These are phyloP conservation scores for Himalopsyche kuldschensis DNA, from an alignment of 2,888 invertebrate genomes.

Conservation along the genomic window DNA sequence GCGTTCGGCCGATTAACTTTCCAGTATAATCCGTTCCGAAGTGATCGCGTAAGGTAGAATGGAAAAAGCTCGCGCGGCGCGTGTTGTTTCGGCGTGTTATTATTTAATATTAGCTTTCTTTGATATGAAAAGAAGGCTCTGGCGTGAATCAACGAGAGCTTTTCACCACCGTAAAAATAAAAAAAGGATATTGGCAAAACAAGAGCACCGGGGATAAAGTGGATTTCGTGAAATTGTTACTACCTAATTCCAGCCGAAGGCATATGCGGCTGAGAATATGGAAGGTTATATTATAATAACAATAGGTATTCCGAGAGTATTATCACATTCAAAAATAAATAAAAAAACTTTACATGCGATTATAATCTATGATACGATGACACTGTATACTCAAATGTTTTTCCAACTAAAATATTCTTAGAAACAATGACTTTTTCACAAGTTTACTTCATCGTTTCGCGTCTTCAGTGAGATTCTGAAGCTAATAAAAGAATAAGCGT, in stretches of 20 bases:
- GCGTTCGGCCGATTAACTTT: background rate
- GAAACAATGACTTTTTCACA: no score
- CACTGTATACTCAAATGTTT: no score
- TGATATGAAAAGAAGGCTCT: background rate
- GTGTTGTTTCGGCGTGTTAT: conserved; percentile 13
- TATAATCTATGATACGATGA: no score
- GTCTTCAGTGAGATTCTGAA: no score
- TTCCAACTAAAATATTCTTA: no score
- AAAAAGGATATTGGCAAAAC: conserved; percentile 23
- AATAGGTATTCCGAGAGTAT: background rate
- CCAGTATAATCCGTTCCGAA: background rate
- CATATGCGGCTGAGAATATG: background rate
- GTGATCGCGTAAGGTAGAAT: background rate
- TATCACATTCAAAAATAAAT: background rate
- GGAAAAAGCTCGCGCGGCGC: conserved; percentile 5
- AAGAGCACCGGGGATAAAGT: conserved; percentile 18
- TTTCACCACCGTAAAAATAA: conserved; percentile 3
- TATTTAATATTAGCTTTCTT: conserved; percentile 13
- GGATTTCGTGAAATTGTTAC: conserved; percentile 4
- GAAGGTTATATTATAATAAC: background rate
- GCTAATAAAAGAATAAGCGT: no score
- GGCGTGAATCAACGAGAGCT: conserved; percentile 12
- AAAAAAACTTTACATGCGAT: background rate
- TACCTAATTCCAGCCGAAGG: background rate
- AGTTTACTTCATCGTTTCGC: no score